phyloP scores from a whole-genome alignment of 1,140 invertebrate species.

The Scaptodrosophila lebanonensis region DNA sequence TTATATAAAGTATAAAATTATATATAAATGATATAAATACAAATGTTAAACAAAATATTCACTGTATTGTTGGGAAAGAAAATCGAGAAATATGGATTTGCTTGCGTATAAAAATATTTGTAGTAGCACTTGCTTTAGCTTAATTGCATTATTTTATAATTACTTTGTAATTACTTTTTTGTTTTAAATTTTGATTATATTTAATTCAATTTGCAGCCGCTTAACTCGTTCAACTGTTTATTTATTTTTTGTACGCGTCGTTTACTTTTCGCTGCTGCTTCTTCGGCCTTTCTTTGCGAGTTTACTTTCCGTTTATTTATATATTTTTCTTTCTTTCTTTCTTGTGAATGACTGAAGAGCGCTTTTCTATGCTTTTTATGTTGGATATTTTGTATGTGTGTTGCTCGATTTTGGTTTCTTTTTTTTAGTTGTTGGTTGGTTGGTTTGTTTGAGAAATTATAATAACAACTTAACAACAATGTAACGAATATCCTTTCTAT shows the following conservation, averaged over 20 bases:
- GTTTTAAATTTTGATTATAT: neutral
- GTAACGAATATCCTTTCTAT: constrained; percentile 78
- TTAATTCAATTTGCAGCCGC: no score
- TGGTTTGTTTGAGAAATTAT: constrained; percentile 74
- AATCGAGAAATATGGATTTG: no score
- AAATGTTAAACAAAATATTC: no score
- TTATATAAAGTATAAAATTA: no score
- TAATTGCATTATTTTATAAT: constrained; percentile 5
- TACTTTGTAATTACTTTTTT: constrained; percentile 17
- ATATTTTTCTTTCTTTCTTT: constrained; percentile 29
- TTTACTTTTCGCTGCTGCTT: constrained; percentile 5
- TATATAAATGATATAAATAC: no score
- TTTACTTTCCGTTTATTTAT: constrained; percentile 17
- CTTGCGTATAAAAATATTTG: no score
- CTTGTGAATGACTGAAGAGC: constrained; percentile 19
- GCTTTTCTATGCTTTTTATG: constrained; percentile 23
- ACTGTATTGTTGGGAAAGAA: no score
- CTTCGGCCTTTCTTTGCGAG: constrained; percentile 8
- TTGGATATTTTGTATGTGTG: constrained; percentile 24
- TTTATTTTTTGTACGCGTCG: constrained; percentile 32
- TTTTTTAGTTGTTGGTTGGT: constrained; percentile 46
- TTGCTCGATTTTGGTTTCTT: constrained; percentile 33
- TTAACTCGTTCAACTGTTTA: no score
- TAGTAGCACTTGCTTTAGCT: constrained; percentile 17
- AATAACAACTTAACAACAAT: constrained; percentile 78